A percentile compares a stretch with the other conserved stretches of the same genome.
Conservation (phyloP, 2,888 invertebrate species). For the Drosophila dives region DNA sequence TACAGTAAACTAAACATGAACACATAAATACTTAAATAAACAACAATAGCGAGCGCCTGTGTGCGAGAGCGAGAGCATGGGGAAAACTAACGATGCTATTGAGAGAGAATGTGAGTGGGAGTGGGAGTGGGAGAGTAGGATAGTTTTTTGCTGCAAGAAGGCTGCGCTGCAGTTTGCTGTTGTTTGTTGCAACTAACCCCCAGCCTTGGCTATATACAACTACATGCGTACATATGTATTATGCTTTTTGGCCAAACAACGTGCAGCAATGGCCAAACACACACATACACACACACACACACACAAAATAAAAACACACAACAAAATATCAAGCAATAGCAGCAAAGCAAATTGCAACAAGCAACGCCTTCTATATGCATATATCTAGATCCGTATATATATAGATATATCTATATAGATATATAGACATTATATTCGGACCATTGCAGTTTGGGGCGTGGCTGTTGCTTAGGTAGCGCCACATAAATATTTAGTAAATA, state of each 20-base stretch:
- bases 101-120: conserved; percentile 3
- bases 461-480: conserved; percentile 49
- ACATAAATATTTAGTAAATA: conserved; percentile 59
- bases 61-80: conserved; percentile 22
- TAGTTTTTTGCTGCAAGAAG: conserved; percentile 26
- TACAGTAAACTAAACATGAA: conserved; percentile 79
- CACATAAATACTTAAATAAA: conserved; percentile 80
- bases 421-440: conserved; percentile 22
- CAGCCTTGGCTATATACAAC: conserved; percentile 50
- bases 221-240: conserved; percentile 40
- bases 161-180: conserved; percentile 72
- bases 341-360: conserved; percentile 67
- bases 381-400: not conserved
- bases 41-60: conserved; percentile 67
- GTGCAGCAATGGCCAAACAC: conserved; percentile 58
- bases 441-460: conserved; percentile 39
- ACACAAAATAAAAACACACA: conserved; percentile 73
- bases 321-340: conserved; percentile 77
- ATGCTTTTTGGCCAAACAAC: conserved; percentile 73
- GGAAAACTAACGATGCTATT: conserved; percentile 9
- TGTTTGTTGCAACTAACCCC: conserved; percentile 80
- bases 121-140: conserved; percentile 30
- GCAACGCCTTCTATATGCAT: conserved; percentile 52
- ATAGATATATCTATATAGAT: conserved; percentile 29
- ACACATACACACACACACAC: conserved; percentile 28